Evolutionary conservation across 2,113 vertebrate genomes (phyloP).

Genomic region (Grantiella picta): DNA sequence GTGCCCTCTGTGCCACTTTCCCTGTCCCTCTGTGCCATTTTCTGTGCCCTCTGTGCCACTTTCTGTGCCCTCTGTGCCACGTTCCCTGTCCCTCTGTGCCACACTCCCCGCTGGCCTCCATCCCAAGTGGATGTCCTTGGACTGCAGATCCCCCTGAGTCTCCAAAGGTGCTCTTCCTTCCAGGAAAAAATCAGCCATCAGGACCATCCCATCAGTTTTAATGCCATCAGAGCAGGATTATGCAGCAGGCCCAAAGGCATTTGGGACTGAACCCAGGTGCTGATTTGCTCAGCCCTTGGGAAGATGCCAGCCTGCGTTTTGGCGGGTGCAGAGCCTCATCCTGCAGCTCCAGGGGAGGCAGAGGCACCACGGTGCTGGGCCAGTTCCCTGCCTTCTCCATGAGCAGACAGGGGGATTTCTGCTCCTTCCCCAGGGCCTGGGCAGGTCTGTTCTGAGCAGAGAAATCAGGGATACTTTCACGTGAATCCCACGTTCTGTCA

Average conservation of each 20-base stretch:
- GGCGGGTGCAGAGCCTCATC: not conserved
- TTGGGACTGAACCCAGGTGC: not conserved
- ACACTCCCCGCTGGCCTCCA: not conserved
- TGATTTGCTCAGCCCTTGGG: not conserved
- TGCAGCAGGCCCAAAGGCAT: not conserved
- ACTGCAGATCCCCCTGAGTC: not conserved
- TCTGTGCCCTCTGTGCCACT: not conserved
- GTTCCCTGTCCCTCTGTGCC: not conserved
- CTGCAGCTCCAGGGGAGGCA: not conserved
- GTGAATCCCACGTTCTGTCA: accelerated
- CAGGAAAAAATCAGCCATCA: not conserved
- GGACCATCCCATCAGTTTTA: not conserved
- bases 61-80: not conserved
- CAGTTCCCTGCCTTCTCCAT: not conserved
- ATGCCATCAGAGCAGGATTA: not conserved
- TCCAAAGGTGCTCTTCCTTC: not conserved
- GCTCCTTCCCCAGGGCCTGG: not conserved
- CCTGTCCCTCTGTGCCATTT: not conserved
- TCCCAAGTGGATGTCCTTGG: accelerated
- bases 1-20: not conserved
- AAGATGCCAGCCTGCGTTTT: not conserved
- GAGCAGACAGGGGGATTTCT: not conserved
- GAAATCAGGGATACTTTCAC: not conserved
- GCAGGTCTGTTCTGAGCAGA: not conserved
- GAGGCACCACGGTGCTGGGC: not conserved